These are phyloP conservation scores for Zingel zingel DNA, from an alignment of 2,113 vertebrate genomes.

Conservation along the genomic window DNA sequence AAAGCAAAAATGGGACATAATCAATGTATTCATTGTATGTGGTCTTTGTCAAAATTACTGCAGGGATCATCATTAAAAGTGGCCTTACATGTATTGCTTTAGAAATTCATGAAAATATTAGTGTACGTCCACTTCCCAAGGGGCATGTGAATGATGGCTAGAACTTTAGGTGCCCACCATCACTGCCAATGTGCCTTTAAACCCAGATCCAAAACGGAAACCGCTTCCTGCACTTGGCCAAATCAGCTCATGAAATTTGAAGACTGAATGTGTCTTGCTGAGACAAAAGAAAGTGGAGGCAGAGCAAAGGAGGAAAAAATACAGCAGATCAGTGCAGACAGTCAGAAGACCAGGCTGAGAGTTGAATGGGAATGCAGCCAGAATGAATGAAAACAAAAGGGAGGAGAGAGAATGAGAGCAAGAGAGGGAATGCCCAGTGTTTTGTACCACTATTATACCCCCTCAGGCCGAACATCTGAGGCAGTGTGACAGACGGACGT, in stretches of 20 bases:
- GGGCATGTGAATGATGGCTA: background rate
- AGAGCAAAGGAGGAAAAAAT: too few relatives aligned
- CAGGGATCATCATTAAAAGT: background rate
- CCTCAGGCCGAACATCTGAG: conserved; percentile 86
- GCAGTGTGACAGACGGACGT: conserved; percentile 84
- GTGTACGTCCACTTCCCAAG: conserved; percentile 1
- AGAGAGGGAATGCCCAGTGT: conserved; percentile 63
- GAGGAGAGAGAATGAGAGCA: conserved; percentile 33
- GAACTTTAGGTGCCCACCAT: background rate
- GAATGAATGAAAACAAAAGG: background rate
- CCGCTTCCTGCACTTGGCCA: background rate
- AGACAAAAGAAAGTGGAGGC: background rate
- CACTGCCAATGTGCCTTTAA: background rate
- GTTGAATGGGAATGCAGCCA: background rate
- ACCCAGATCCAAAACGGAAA: background rate
- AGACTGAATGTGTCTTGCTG: background rate
- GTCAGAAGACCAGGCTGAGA: background rate
- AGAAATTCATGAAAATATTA: background rate
- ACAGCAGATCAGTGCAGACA: background rate
- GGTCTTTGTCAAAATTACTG: background rate
- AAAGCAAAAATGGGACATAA: conserved; percentile 11
- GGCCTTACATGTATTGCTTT: background rate
- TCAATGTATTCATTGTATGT: background rate
- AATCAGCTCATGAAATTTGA: conserved; percentile 16
- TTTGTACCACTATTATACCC: conserved; percentile 66